These are phyloP conservation scores for Acrocera orbiculus DNA, from an alignment of 2,888 invertebrate genomes.

Conservation along the genomic window DNA sequence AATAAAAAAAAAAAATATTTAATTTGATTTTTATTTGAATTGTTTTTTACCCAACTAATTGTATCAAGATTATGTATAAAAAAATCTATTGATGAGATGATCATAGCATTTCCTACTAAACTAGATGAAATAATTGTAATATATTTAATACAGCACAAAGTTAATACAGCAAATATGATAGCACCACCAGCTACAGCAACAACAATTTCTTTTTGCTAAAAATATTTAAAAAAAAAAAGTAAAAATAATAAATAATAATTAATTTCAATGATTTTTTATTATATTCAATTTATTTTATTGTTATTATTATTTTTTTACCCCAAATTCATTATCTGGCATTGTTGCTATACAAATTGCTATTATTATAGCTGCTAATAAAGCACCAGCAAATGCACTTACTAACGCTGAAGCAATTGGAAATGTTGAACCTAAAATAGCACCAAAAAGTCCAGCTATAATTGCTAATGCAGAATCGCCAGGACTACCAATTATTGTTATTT, in stretches of 20 bases:
- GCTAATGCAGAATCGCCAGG: constrained; percentile 31
- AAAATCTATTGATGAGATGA: constrained; percentile 28
- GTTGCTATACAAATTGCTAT: constrained; percentile 31
- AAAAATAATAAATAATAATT: not conserved
- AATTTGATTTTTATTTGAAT: not conserved
- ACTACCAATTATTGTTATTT: constrained; percentile 54
- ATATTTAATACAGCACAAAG: constrained; percentile 30
- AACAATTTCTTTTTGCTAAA: constrained; percentile 27
- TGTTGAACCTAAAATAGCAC: constrained; percentile 30
- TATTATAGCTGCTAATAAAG: constrained; percentile 26
- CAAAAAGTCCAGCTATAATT: constrained; percentile 27
- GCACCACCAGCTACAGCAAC: constrained; percentile 31
- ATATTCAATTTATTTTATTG: too few relatives aligned
- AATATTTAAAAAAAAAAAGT: constrained; percentile 4
- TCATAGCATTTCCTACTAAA: constrained; percentile 31
- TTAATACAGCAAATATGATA: constrained; percentile 29
- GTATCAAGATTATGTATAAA: constrained; percentile 30
- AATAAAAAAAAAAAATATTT: constrained; percentile 1
- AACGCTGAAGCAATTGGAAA: constrained; percentile 30
- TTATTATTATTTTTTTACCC: constrained; percentile 17
- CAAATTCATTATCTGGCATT: constrained; percentile 31
- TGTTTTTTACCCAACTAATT: constrained; percentile 22
- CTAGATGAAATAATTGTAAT: constrained; percentile 29
- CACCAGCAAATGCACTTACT: constrained; percentile 28
- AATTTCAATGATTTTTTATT: too few relatives aligned